Base-by-base conservation (phyloP, 2,797 vertebrate genomes). In the Tenualosa ilisha region DNA sequence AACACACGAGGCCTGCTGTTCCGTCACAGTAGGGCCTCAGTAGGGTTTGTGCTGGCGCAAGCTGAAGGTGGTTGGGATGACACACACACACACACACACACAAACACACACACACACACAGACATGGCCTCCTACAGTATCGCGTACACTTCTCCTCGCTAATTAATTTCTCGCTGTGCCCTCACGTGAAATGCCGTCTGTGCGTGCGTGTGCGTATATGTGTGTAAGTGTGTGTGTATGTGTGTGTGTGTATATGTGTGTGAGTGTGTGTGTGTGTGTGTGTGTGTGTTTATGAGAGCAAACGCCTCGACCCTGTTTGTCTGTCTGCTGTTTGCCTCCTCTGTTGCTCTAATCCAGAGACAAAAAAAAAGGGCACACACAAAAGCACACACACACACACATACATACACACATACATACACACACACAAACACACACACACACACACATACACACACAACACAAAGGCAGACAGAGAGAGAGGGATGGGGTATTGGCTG, bases 141-240 rank as follows among this genome's bases (percentile, higher is more conserved):
- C 86, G 85, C 82, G 83, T 85, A 85, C 72, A 85, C 84, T 85
- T 85, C 86, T 87, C 81, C 26, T 84, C 86, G 82, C 82, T 94
- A 94, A 94, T 94, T 94, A 93, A 94, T 94, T 94, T 93, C 93
- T 93, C 86, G 92, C 93, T 95, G 93, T 91, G 94, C 91, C 93
- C 89, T 91, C 88, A 89, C 91, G 92, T 92, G 92, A 94, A 91
- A 91, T 88, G 91, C 93, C 92, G 93, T 89, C 72, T 85, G 86
- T 90, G 92, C 92, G 90, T 91, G 92, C 93, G 87, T 86, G 89
- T 91, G 92, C 91, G 90, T 89, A 89, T 88, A 89, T 81, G 82
- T 65, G 75, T 59, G 79, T 84, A 50, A 59, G 82, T 68, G 61
- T 72, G 3, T 72, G 65, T 37, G 65, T 40, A 26, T 72, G 31